These are phyloP conservation scores for Meliscaeva auricollis DNA, from an alignment of 2,888 invertebrate species.

Conservation along the genomic window DNA sequence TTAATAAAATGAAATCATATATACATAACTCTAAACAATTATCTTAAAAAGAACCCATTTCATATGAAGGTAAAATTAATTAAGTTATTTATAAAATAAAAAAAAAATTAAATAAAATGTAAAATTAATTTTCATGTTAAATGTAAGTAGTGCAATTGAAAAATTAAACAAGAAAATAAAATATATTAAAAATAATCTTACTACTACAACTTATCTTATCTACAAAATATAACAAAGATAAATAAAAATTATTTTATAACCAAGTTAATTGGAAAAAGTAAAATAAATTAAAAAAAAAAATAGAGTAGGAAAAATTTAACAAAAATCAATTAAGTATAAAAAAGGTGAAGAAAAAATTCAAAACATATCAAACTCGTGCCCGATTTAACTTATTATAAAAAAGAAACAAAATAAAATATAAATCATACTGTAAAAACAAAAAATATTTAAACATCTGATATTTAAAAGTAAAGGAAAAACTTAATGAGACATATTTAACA, in stretches of 20 bases:
- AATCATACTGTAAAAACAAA: constrained; percentile 62
- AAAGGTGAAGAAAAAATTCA: constrained; percentile 78
- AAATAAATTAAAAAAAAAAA: constrained; percentile 45
- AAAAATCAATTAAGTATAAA: constrained; percentile 58
- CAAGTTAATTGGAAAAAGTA: constrained; percentile 48
- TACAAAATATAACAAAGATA: constrained; percentile 45
- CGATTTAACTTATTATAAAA: constrained; percentile 79
- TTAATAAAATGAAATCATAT: constrained; percentile 19
- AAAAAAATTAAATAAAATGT: constrained; percentile 70
- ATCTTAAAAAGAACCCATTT: constrained; percentile 17
- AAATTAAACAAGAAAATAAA: constrained; percentile 40
- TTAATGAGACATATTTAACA: constrained; percentile 66
- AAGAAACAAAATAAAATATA: constrained; percentile 46
- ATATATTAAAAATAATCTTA: constrained; percentile 63
- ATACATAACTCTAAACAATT: constrained; percentile 27
- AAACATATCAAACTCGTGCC: constrained; percentile 85
- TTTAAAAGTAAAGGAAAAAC: constrained; percentile 76
- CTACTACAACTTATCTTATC: constrained; percentile 53
- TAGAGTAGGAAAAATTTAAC: constrained; percentile 50
- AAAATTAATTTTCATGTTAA: constrained; percentile 78
- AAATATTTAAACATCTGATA: constrained; percentile 76
- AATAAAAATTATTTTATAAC: constrained; percentile 62
- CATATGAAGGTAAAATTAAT: constrained; percentile 18
- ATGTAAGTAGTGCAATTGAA: constrained; percentile 78
- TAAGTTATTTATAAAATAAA: constrained; percentile 56